These are phyloP conservation scores for Oxycera nigricornis DNA, from an alignment of 2,888 invertebrate genomes.

Conservation along the genomic window DNA sequence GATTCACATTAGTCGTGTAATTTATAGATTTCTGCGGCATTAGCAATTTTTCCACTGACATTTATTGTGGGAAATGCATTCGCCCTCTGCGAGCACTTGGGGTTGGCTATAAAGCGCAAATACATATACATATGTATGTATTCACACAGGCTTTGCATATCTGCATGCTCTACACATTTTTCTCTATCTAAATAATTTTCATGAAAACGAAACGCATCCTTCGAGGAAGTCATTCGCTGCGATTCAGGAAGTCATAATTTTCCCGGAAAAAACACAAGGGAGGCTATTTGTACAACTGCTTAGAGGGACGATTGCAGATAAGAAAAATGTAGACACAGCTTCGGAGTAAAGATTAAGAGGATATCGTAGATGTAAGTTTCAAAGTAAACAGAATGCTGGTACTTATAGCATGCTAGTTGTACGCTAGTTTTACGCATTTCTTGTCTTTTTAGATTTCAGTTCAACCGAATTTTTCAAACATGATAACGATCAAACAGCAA, in stretches of 20 bases:
- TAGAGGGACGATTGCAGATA: too few relatives aligned
- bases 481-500: too few relatives aligned
- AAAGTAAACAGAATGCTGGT: too few relatives aligned
- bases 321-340: too few relatives aligned
- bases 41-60: constrained; percentile 14
- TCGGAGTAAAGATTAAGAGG: too few relatives aligned
- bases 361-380: too few relatives aligned
- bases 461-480: too few relatives aligned
- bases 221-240: constrained; percentile 29
- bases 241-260: constrained; percentile 38
- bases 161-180: background rate
- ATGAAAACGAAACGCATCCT: constrained; percentile 15
- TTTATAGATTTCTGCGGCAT: constrained; percentile 33
- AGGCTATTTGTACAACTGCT: constrained; percentile 15
- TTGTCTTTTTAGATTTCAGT: too few relatives aligned
- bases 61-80: constrained; percentile 19
- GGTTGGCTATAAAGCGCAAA: background rate
- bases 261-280: background rate
- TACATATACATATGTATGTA: background rate
- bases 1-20: constrained; percentile 18
- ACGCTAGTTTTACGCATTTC: too few relatives aligned
- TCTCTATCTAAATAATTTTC: background rate
- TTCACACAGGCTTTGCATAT: background rate
- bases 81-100: background rate
- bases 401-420: too few relatives aligned